A percentile compares a stretch with the other conserved stretches of the same genome.
These are phyloP conservation scores for Danio choprae DNA, from an alignment of 2,797 vertebrate species.

Conservation along the genomic window DNA sequence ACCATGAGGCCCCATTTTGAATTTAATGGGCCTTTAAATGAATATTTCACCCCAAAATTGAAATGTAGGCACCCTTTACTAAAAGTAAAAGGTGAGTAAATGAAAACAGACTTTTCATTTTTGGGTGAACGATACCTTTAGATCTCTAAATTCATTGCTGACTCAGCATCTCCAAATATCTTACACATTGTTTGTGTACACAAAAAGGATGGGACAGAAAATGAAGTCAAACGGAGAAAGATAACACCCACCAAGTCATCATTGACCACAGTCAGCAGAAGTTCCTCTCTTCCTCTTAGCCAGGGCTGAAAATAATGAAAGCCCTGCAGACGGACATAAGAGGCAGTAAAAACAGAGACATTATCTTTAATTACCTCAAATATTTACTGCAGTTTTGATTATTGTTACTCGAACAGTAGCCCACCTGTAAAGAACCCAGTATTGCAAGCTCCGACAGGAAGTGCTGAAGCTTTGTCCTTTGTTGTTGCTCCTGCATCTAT, in stretches of 20 bases:
- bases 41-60: too few relatives aligned
- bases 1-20: too few relatives aligned
- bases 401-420: background rate
- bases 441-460: conserved; percentile 78
- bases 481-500: conserved; percentile 76
- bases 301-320: conserved; percentile 86
- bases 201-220: background rate
- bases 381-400: background rate
- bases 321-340: conserved; percentile 67
- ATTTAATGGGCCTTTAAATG: too few relatives aligned
- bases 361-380: background rate
- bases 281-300: conserved; percentile 83
- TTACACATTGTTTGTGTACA: background rate
- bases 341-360: background rate
- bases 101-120: too few relatives aligned
- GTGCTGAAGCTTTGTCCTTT: conserved; percentile 76
- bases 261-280: conserved; percentile 83
- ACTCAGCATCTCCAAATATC: background rate
- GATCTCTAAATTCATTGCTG: too few relatives aligned
- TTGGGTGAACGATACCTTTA: background rate
- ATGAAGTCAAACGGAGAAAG: background rate
- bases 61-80: too few relatives aligned
- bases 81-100: too few relatives aligned
- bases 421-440: conserved; percentile 80
- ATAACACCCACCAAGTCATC: conserved; percentile 77